Conservation (phyloP, 2,113 vertebrate genomes). For the Baryphthengus martii region DNA sequence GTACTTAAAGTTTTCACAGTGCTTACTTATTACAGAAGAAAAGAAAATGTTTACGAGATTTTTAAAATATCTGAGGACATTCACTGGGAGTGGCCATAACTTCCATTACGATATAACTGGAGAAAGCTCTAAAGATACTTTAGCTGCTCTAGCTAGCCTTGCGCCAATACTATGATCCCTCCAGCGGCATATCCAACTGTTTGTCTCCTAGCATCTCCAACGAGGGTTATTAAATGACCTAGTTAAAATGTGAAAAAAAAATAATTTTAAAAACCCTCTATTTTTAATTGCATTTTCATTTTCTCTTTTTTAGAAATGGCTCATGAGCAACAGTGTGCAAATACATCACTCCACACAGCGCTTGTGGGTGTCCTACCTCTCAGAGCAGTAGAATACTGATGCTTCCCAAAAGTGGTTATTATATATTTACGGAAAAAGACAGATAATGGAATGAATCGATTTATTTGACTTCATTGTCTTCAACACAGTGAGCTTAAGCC, state of each 20-base stretch:
- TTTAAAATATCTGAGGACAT: not conserved
- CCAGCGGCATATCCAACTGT: not conserved
- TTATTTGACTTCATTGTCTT: not conserved
- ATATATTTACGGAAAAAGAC: constrained; percentile 44
- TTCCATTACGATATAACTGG: not conserved
- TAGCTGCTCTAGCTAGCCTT: not conserved
- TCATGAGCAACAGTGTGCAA: constrained; percentile 42
- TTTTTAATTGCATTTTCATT: constrained; percentile 10
- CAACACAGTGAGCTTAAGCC: not conserved
- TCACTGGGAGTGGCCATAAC: not conserved
- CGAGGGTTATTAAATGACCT: not conserved
- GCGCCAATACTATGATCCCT: not conserved
- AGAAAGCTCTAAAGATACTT: not conserved
- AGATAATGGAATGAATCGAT: constrained; percentile 22
- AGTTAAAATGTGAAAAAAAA: not conserved
- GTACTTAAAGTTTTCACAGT: not conserved
- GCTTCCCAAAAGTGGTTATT: not conserved
- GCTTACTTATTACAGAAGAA: not conserved
- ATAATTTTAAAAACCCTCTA: not conserved
- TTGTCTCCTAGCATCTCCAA: not conserved
- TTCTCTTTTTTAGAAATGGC: not conserved
- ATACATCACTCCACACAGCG: constrained; percentile 36
- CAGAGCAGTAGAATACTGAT: constrained; percentile 8
- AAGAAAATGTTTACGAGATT: not conserved
- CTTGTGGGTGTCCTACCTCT: constrained; percentile 42